Base-by-base conservation (phyloP, 2,113 vertebrate genomes). In the Smithornis capensis region DNA sequence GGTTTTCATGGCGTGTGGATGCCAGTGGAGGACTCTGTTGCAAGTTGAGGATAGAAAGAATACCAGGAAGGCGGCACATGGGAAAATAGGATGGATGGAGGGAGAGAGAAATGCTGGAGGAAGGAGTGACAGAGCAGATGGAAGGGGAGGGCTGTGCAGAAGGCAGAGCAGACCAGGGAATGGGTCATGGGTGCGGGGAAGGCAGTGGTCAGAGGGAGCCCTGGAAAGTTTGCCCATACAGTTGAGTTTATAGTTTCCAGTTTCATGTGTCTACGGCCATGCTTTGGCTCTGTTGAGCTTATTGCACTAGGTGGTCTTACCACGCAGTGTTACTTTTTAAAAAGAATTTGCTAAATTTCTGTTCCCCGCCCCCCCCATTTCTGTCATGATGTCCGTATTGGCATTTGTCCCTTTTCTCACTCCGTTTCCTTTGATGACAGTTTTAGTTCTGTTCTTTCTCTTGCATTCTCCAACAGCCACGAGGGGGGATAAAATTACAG, bases 311-410 rank as follows among this genome's bases (percentile, higher is more conserved):
- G 19, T 47, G 25, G 16, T 70, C 59, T 47, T n/a, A n/a, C 4
- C 31, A 24, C 8, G 2, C 8, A 2, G 17, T 40, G 44, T 63
- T 91, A 38, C 18, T 42, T 67, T 64, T 2, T 6, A 22, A 7
- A 79, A 87, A 38, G 21, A 21, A 19, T 57, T 83, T 53, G 28
- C 31, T 81, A 42, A 31, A 2, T 88, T 87, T 83, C 49, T 74
- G 0, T 33, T 29, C 35, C 27, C 3, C n/a, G n/a, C n/a, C 45
- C 23, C 6, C 2, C 3, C 31, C 50, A 1, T 45, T 74, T 74
- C 31, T 76, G 23, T 42, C n/a, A 3, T 38, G 22, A 31, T 73
- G 40, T 17, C 70, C 42, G 22, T 27, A 15, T 27, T 47, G 50
- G 42, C 31, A 25, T 90, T 83, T 57, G 23, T 53, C 31, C 45